Evolutionary conservation across 2,113 vertebrate species (phyloP), one percentile per base, ranked within the genome.

Genomic region (Ceuthmochares aereus): DNA sequence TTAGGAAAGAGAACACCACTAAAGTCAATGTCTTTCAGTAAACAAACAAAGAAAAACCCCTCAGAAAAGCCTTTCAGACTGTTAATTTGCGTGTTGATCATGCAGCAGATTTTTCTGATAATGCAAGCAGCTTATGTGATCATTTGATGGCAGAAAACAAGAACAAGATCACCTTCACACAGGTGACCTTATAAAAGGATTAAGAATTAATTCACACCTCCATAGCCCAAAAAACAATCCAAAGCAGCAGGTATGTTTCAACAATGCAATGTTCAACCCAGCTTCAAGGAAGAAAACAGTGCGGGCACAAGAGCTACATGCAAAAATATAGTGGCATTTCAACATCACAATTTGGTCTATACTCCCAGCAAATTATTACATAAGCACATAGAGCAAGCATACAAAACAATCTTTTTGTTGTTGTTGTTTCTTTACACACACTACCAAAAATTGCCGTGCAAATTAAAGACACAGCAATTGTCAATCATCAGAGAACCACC

Each of bases 41-140:
- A 92, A 77, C 58, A 80, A 84, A 60, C 9, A 47, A 47, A 72
- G 9, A 19, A 30, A 49, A 34, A 29, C 9, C 4, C 5, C 54
- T 29, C 29, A 73, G 77, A 76, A 56, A 68, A 93, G 67, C 60
- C 36, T 49, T 93, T 85, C 67, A 79, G 17, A 32, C 22, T 54
- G 30, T 32, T 87, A 49, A 21, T 83, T 45, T 20, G 40, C 1
- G 0, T 25, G 60, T 60, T 13, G 29, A 74, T 58, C 94, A 67
- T 62, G 86, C 84, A 87, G 76, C 66, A 64, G 56, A 75, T 54
- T 45, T 69, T 74, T 59, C 83, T 56, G 76, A 59, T 58, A 92
- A 67, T 0, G 26, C 55, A 74, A 89, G 79, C 36, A 67, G 56
- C 51, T 77, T 23, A 74, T 11, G 51, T 70, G 51, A 77, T 27